A percentile compares a stretch with the other conserved stretches of the same genome.
These are phyloP conservation scores for Pteruthius melanotis DNA, from an alignment of 2,113 vertebrate genomes.

Conservation along the genomic window DNA sequence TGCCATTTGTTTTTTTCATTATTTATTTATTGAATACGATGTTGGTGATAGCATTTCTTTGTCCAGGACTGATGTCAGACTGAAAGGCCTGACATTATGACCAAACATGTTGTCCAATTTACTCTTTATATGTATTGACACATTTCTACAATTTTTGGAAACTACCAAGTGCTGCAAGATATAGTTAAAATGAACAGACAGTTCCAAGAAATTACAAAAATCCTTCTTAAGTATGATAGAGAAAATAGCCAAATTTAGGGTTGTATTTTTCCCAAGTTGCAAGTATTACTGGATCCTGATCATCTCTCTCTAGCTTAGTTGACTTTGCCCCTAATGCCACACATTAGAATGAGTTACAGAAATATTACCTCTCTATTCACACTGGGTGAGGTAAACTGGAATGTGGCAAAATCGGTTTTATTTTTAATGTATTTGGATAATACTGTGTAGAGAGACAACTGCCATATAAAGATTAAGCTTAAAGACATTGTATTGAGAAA, in stretches of 20 bases:
- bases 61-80: neutral
- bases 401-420: neutral
- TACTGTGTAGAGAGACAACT: neutral
- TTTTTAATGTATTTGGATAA: neutral
- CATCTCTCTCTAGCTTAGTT: neutral
- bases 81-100: neutral
- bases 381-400: neutral
- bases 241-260: neutral
- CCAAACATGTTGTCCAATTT: neutral
- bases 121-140: neutral
- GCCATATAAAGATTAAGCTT: neutral
- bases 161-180: neutral
- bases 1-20: neutral
- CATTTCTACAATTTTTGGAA: neutral
- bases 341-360: neutral
- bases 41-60: neutral
- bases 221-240: neutral
- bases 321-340: neutral
- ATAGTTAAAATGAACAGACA: neutral
- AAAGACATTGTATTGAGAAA: neutral
- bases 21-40: neutral
- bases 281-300: neutral
- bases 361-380: neutral
- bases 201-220: neutral
- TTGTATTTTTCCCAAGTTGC: neutral